Evolutionary conservation across 2,888 invertebrate species (phyloP).

Genomic region (Lasioglossum lativentre): DNA sequence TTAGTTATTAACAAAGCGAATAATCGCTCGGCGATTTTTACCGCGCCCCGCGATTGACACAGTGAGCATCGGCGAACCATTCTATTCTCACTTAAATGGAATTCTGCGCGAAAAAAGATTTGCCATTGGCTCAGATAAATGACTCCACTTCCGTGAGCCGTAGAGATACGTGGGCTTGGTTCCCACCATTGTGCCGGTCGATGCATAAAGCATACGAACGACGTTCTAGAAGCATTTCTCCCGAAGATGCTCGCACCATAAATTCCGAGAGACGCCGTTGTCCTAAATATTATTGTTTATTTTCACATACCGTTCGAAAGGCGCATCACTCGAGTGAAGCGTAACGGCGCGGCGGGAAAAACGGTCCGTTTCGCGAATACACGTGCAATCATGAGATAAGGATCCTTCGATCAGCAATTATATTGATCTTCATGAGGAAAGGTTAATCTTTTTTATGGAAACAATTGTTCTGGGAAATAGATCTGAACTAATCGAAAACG

Average conservation of each 20-base stretch:
- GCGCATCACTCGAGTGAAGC: conserved; percentile 7
- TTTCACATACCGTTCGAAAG: conserved; percentile 23
- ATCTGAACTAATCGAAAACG: too few species aligned
- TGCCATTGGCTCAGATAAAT: conserved; percentile 38
- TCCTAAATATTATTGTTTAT: conserved; percentile 53
- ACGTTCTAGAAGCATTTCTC: conserved; percentile 52
- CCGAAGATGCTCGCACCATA: conserved; percentile 52
- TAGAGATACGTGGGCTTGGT: conserved; percentile 50
- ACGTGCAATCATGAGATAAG: background rate
- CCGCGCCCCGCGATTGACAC: background rate
- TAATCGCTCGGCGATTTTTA: background rate
- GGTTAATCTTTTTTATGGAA: too few species aligned
- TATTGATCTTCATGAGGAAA: background rate
- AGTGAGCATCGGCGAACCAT: conserved; percentile 5
- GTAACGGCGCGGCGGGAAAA: conserved; percentile 34
- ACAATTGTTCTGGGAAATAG: too few species aligned
- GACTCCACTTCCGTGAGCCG: conserved; percentile 25
- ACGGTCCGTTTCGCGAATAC: background rate
- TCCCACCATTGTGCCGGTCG: conserved; percentile 64
- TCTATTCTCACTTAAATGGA: conserved; percentile 27
- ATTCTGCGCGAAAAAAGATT: conserved; percentile 23
- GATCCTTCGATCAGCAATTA: background rate
- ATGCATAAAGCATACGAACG: conserved; percentile 56
- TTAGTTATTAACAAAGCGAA: background rate
- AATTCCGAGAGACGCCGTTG: conserved; percentile 42